Conservation (phyloP, 1,140 invertebrate genomes). For the Diabrotica virgifera region DNA sequence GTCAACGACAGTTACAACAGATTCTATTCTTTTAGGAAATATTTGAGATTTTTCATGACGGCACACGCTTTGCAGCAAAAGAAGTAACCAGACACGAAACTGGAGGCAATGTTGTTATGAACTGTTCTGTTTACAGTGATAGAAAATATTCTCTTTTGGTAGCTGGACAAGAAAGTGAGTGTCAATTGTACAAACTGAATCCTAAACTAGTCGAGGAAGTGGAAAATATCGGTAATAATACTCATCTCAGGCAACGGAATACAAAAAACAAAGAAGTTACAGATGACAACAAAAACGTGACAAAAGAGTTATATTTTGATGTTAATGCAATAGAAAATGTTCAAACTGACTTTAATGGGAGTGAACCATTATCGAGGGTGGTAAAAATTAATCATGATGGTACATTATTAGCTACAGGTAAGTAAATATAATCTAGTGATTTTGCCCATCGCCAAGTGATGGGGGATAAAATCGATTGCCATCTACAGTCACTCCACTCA, state of each 20-base stretch:
- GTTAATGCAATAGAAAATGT: conserved; percentile 72
- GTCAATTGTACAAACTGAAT: conserved; percentile 82
- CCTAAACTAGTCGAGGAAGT: conserved; percentile 60
- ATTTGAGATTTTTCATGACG: conserved; percentile 83
- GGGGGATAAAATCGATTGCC: too few species aligned
- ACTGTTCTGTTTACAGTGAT: conserved; percentile 69
- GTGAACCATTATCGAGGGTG: conserved; percentile 81
- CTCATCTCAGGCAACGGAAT: conserved; percentile 50
- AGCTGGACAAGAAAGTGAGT: conserved; percentile 88
- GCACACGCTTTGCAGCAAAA: conserved; percentile 74
- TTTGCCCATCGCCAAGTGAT: too few species aligned
- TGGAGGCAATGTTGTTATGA: conserved; percentile 87
- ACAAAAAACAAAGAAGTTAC: conserved; percentile 35
- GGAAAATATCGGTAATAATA: conserved; percentile 48
- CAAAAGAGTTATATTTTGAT: conserved; percentile 66
- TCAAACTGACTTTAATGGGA: conserved; percentile 74
- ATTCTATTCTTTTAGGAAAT: conserved; percentile 69
- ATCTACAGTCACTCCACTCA: too few species aligned
- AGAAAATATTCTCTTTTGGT: conserved; percentile 74
- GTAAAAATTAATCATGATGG: conserved; percentile 75
- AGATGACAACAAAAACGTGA: conserved; percentile 51
- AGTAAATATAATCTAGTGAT: not conserved
- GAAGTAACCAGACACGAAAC: conserved; percentile 87
- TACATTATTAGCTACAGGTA: conserved; percentile 78
- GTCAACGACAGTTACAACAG: conserved; percentile 5